Base-by-base conservation (phyloP, 2,113 vertebrate species). In the Thamnophis sirtalis region DNA sequence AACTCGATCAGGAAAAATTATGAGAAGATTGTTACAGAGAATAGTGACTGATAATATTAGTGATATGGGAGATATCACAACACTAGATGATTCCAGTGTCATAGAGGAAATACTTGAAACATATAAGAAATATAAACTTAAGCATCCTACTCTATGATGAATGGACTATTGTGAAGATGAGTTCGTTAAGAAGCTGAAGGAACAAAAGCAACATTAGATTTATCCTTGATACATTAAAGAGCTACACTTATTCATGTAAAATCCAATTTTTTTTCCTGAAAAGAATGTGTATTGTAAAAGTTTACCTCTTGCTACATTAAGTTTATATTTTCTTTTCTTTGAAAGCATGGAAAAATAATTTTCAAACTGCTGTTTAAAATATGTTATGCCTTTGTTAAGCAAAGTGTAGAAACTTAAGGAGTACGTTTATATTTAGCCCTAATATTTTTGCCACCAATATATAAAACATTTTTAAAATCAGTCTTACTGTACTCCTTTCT, bases 1-100 rank as follows among this genome's bases (percentile, higher is more conserved):
- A 97, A 99, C 99, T 1, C 98, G 98, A 50, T 99, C 99, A 0
- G 99, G 99, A 84, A 99, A 99, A 95, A 98, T 99, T 93, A 98
- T 99, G 98, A 98, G 99, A 92, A 97, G 99, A 88, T 97, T 99
- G 60, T 97, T 99, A 86, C 98, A 97, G 94, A 98, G 98, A 96
- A 97, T 99, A 5, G 95, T 98, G 91, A 97, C 92, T 10, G 96
- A 96, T 1, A 89, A 96, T 1, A 92, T 93, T 4, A 91, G 93
- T 9, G 97, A 97, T 89, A 96, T 99, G 43, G 98, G 98, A 17
- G 99, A 99, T 50, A 93, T 97, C 89, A 99, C 98, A 15, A 99
- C 99, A 0, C 95, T 99, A 93, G 99, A 99, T 21, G 98, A 99
- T 94, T 98, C 98, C 0, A 96, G 93, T 0, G 98, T 99, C 49